Evolutionary conservation across 2,888 invertebrate genomes (phyloP).

Genomic region (Melangyna quadrimaculata): DNA sequence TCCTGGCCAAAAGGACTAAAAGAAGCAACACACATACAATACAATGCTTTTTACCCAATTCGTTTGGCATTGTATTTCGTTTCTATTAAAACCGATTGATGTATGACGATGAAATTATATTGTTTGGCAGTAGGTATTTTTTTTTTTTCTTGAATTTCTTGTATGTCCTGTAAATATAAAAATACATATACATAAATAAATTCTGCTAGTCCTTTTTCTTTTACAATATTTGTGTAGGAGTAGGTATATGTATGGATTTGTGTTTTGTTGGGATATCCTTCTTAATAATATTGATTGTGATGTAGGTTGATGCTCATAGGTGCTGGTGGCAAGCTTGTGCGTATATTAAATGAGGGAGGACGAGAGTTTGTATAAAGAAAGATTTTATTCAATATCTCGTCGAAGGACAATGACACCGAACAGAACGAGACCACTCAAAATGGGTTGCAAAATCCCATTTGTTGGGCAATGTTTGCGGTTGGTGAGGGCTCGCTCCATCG

Average conservation of each 20-base stretch:
- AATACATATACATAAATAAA: not conserved
- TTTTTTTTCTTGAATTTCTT: not conserved
- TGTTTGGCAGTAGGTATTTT: constrained; percentile 13
- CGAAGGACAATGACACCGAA: constrained; percentile 43
- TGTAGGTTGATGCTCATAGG: not conserved
- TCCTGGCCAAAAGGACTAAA: constrained; percentile 9
- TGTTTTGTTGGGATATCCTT: not conserved
- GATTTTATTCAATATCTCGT: constrained; percentile 24
- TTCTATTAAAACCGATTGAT: constrained; percentile 52
- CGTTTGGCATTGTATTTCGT: constrained; percentile 37
- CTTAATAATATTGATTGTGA: not conserved
- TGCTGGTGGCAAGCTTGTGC: not conserved
- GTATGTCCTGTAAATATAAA: too few relatives aligned
- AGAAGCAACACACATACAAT: not conserved
- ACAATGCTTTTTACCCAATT: constrained; percentile 5
- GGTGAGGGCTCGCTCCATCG: constrained; percentile 14
- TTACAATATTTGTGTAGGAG: not conserved
- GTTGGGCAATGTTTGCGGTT: constrained; percentile 42
- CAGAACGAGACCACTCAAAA: constrained; percentile 30
- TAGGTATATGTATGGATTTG: too few relatives aligned
- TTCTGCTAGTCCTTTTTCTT: not conserved
- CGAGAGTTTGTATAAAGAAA: not conserved
- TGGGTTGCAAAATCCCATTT: constrained; percentile 28
- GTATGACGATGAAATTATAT: constrained; percentile 41
- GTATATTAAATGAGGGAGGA: not conserved